These are phyloP conservation scores for Pelvicachromis taeniatus DNA, from an alignment of 2,113 vertebrate species.

Conservation along the genomic window DNA sequence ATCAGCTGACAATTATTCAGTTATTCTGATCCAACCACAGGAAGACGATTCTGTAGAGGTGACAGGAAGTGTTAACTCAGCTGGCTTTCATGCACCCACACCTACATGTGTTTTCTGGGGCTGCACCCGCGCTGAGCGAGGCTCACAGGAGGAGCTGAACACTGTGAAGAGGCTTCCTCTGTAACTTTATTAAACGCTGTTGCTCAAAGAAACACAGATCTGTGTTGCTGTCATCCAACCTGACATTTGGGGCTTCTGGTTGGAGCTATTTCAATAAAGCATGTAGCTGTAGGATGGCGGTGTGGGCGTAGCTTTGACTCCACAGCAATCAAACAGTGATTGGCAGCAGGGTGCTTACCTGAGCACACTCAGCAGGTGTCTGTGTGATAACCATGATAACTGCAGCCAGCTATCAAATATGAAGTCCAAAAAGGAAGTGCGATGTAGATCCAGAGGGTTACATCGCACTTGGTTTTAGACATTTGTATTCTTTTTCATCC, in stretches of 20 bases:
- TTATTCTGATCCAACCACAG: neutral
- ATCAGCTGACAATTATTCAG: neutral
- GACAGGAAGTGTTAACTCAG: neutral
- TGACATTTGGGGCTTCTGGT: neutral
- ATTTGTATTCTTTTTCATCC: neutral
- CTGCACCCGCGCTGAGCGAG: no score
- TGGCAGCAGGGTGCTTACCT: neutral
- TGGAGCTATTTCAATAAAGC: neutral
- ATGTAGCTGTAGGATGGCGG: neutral
- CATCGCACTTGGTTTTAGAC: neutral
- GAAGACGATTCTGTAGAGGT: accelerated
- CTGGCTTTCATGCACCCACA: accelerated
- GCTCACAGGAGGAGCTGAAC: neutral
- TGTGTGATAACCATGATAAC: neutral
- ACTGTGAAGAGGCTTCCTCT: neutral
- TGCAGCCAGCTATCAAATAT: neutral
- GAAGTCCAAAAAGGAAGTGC: neutral
- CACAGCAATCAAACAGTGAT: neutral
- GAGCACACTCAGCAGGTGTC: neutral
- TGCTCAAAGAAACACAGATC: neutral
- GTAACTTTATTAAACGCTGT: neutral
- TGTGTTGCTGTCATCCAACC: neutral
- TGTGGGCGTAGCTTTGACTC: neutral
- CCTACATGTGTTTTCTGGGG: neutral
- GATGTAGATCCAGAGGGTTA: neutral